Percentiles rank a stretch among this genome's conserved stretches.
phyloP scores from a whole-genome alignment of 2,113 vertebrate genomes.

The Melanostigma gelatinosum region DNA sequence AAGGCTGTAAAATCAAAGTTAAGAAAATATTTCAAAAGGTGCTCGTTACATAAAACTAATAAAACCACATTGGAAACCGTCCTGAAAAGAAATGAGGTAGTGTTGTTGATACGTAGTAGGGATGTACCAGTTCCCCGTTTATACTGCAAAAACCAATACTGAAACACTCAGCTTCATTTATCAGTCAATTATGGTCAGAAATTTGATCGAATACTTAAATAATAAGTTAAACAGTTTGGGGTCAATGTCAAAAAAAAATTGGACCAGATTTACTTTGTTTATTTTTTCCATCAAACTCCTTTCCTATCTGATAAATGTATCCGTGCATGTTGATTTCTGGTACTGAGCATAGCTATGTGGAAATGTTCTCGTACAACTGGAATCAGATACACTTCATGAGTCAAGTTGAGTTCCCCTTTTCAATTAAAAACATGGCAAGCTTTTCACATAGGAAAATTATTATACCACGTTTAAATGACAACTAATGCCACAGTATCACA shows the following conservation, averaged over 20 bases:
- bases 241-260: not conserved
- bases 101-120: conserved; percentile 75
- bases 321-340: not conserved
- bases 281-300: conserved; percentile 2
- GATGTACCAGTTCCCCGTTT: conserved; percentile 58
- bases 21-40: conserved; percentile 65
- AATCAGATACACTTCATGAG: not conserved
- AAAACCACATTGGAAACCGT: conserved; percentile 64
- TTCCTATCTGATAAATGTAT: not conserved
- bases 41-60: conserved; percentile 61
- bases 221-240: not conserved
- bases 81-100: conserved; percentile 85
- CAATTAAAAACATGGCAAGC: not conserved
- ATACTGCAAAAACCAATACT: conserved; percentile 20
- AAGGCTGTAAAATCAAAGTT: conserved; percentile 58
- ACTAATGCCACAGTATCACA: conserved; percentile 22
- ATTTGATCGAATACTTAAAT: conserved; percentile 11
- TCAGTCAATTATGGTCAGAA: conserved; percentile 18
- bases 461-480: not conserved
- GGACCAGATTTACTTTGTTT: not conserved
- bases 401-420: not conserved
- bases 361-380: not conserved
- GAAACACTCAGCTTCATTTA: not conserved
- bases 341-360: not conserved
- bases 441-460: not conserved